Percentiles rank a stretch among this genome's conserved stretches.
Conservation (phyloP, 1,140 invertebrate genomes). For the Sinella curviseta region DNA sequence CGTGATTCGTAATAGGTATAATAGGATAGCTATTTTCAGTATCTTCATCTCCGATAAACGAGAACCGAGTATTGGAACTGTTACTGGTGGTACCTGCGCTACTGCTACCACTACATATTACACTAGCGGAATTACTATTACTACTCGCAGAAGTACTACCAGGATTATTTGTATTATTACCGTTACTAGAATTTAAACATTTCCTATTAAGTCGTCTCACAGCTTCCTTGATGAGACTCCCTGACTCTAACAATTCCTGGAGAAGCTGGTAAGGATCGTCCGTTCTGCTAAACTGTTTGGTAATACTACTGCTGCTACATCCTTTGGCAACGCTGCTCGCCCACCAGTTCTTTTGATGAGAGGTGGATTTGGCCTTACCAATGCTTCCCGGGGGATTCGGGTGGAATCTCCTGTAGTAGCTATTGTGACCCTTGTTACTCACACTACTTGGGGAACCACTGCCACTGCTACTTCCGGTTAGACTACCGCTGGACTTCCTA, state of each 20-base stretch:
- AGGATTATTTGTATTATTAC: constrained; percentile 38
- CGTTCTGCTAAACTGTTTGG: constrained; percentile 38
- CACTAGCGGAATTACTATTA: constrained; percentile 29
- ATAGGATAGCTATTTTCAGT: constrained; percentile 41
- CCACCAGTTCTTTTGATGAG: constrained; percentile 40
- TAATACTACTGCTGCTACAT: constrained; percentile 15
- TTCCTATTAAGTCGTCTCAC: constrained; percentile 61
- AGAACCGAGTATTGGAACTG: background rate
- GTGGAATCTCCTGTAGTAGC: constrained; percentile 24
- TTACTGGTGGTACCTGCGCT: constrained; percentile 29
- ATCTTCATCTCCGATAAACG: constrained; percentile 30
- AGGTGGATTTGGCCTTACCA: background rate
- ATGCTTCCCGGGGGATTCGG: constrained; percentile 13
- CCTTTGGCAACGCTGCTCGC: constrained; percentile 32
- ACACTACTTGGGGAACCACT: too few species aligned
- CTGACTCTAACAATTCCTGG: constrained; percentile 64
- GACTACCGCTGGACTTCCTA: background rate
- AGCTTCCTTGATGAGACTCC: constrained; percentile 70
- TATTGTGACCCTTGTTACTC: constrained; percentile 5
- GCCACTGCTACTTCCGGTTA: background rate
- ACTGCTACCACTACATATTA: constrained; percentile 37
- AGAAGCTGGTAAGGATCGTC: constrained; percentile 69
- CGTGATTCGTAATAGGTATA: constrained; percentile 26
- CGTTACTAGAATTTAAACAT: constrained; percentile 34
- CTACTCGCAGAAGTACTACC: constrained; percentile 25